Percentiles rank a stretch among this genome's conserved stretches.
Conservation (phyloP, 2,888 invertebrate genomes). For the Oligia strigilis region DNA sequence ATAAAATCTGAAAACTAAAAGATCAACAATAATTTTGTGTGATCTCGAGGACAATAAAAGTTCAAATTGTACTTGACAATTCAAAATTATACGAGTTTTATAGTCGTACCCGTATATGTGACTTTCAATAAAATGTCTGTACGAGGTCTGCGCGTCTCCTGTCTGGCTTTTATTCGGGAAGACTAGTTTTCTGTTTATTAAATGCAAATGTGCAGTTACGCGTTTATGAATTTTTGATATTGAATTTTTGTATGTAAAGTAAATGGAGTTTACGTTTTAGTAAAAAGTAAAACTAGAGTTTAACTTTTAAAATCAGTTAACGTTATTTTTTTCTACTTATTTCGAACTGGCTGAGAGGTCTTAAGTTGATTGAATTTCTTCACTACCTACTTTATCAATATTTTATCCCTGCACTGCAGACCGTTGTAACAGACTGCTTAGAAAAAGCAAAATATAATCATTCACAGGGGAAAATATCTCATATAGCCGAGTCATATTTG, state of each 20-base stretch:
- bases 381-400: too few relatives aligned
- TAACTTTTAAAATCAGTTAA: too few relatives aligned
- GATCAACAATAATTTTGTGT: slow-evolving; percentile 67
- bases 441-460: too few relatives aligned
- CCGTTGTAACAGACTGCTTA: too few relatives aligned
- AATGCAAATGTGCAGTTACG: slow-evolving; percentile 48
- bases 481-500: background rate
- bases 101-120: slow-evolving; percentile 45
- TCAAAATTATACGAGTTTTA: slow-evolving; percentile 64
- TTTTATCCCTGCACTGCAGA: background rate
- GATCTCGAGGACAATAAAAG: slow-evolving; percentile 61
- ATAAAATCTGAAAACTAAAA: slow-evolving; percentile 71
- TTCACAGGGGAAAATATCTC: background rate
- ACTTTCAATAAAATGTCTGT: slow-evolving; percentile 67
- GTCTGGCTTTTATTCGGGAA: slow-evolving; percentile 34
- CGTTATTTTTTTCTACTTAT: background rate
- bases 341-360: background rate
- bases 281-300: background rate
- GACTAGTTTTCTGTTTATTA: slow-evolving; percentile 39
- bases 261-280: background rate
- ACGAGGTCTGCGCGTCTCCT: slow-evolving; percentile 41
- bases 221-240: slow-evolving; percentile 36
- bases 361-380: background rate
- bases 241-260: background rate
- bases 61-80: slow-evolving; percentile 65